Conservation (phyloP, 2,888 invertebrate genomes). For the Drosophila fulvimacula region DNA sequence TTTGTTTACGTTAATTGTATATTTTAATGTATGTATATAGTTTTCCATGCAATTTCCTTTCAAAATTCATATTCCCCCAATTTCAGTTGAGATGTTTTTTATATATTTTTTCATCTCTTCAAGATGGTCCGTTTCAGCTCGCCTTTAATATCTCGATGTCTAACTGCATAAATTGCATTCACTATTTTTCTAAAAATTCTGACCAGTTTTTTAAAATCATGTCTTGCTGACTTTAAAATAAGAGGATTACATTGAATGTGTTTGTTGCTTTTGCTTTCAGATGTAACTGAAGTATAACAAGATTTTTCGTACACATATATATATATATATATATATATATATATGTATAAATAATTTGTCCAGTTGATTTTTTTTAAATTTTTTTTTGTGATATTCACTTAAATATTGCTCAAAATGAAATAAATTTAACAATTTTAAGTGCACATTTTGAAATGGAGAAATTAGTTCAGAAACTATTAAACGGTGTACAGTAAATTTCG, state of each 20-base stretch:
- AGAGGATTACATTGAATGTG: conserved; percentile 39
- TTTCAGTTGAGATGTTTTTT: conserved; percentile 37
- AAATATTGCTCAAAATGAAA: conserved; percentile 50
- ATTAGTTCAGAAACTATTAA: conserved; percentile 36
- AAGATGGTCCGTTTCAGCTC: conserved; percentile 43
- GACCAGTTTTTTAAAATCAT: conserved; percentile 53
- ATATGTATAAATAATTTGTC: conserved; percentile 47
- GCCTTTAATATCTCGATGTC: conserved; percentile 46
- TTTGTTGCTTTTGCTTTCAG: conserved; percentile 28
- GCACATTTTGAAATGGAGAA: conserved; percentile 49
- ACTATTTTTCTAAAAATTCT: conserved; percentile 49
- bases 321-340: conserved; percentile 13
- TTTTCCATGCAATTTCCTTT: conserved; percentile 42
- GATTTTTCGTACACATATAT: conserved; percentile 13
- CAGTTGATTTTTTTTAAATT: conserved; percentile 27
- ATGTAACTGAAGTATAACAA: conserved; percentile 36
- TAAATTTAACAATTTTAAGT: conserved; percentile 55
- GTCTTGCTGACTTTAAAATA: conserved; percentile 43
- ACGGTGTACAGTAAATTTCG: conserved; percentile 55
- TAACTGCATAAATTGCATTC: conserved; percentile 35
- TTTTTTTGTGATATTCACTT: conserved; percentile 40
- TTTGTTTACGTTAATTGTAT: conserved; percentile 50
- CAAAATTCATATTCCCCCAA: conserved; percentile 31
- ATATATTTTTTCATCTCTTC: conserved; percentile 43
- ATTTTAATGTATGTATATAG: conserved; percentile 56